Evolutionary conservation across 2,797 vertebrate species (phyloP).

Genomic region (Enteromius argenteus): DNA sequence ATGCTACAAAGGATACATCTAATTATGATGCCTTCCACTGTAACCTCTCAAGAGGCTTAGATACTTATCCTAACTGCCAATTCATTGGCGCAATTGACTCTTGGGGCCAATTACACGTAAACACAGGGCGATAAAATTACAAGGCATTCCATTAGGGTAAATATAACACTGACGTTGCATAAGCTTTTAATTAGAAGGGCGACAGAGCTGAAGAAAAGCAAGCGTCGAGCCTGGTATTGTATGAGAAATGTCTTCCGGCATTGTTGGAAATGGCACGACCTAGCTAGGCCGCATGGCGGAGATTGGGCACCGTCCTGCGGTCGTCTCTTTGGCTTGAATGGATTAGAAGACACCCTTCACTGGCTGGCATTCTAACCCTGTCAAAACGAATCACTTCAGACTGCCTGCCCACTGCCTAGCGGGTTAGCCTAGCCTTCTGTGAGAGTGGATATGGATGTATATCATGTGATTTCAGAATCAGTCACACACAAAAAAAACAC

Average conservation of each 20-base stretch:
- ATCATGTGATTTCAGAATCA: slow-evolving; percentile 50
- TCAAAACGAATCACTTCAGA: slow-evolving; percentile 72
- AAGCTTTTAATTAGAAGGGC: slow-evolving; percentile 32
- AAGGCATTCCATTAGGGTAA: slow-evolving; percentile 23
- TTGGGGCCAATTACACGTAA: slow-evolving; percentile 52
- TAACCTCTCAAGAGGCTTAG: slow-evolving; percentile 36
- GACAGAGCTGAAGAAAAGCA: slow-evolving; percentile 1
- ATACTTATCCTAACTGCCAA: slow-evolving; percentile 32
- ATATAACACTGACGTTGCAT: slow-evolving; percentile 19
- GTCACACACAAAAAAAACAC: neutral
- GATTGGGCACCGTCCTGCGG: slow-evolving; percentile 58
- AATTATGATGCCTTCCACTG: slow-evolving; percentile 24
- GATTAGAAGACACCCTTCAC: slow-evolving; percentile 65
- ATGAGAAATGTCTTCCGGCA: slow-evolving; percentile 18
- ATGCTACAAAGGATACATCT: neutral
- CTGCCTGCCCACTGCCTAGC: slow-evolving; percentile 60
- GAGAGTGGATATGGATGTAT: slow-evolving; percentile 57
- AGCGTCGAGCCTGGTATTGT: neutral
- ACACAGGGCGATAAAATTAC: slow-evolving; percentile 21
- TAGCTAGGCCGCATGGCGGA: slow-evolving; percentile 24
- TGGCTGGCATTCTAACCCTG: slow-evolving; percentile 65
- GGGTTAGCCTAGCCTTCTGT: slow-evolving; percentile 63
- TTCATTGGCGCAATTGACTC: slow-evolving; percentile 34
- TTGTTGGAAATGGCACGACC: slow-evolving; percentile 3
- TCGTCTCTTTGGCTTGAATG: slow-evolving; percentile 64